phyloP scores from a whole-genome alignment of 2,888 invertebrate species.

The Heteropelma amictum region DNA sequence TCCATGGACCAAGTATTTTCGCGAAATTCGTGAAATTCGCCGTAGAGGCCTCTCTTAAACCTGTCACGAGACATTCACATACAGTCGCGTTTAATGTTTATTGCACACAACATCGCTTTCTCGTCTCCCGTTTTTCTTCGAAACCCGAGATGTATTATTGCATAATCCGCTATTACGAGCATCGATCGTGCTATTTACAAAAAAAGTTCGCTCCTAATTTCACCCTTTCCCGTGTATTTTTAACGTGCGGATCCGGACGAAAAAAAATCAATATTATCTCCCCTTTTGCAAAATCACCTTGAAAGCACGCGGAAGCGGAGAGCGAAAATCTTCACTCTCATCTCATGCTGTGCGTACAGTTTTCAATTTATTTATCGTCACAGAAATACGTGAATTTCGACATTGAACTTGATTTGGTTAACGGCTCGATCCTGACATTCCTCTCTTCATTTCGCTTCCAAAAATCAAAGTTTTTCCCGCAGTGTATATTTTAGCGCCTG shows the following conservation, averaged over 20 bases:
- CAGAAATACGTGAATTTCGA: not conserved
- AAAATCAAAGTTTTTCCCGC: no score
- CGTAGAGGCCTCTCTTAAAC: constrained; percentile 1
- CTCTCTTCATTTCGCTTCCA: no score
- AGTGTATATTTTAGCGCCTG: no score
- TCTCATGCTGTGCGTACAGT: no score
- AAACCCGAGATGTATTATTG: not conserved
- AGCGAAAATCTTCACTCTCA: no score
- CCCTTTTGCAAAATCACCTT: constrained; percentile 33
- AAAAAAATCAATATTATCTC: constrained; percentile 34
- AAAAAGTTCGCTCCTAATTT: no score
- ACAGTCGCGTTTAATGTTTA: not conserved
- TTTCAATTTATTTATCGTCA: no score
- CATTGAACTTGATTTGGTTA: not conserved
- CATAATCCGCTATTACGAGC: not conserved
- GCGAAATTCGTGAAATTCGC: constrained; percentile 1
- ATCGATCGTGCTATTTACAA: no score
- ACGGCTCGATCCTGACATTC: not conserved
- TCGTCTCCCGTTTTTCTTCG: not conserved
- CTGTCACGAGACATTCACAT: constrained; percentile 2
- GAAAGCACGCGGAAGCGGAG: constrained; percentile 3
- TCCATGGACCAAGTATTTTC: not conserved
- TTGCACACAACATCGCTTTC: not conserved
- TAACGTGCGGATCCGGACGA: not conserved
- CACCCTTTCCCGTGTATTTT: no score